phyloP scores from a whole-genome alignment of 1,140 invertebrate species.

The Calephelis nemesis region DNA sequence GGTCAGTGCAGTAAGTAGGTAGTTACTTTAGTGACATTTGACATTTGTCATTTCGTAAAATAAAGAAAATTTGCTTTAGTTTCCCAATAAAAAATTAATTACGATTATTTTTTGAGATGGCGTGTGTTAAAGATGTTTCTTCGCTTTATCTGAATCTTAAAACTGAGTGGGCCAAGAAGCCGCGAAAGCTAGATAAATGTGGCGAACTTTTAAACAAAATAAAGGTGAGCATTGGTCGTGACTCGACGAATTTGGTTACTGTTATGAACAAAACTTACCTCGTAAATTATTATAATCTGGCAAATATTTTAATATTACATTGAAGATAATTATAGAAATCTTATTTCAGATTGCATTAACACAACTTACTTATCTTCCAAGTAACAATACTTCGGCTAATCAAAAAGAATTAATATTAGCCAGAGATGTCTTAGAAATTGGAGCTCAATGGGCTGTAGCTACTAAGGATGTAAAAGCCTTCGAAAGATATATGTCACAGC shows the following conservation, averaged over 20 bases:
- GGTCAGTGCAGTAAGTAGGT: too few relatives aligned
- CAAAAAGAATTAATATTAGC: conserved; percentile 94
- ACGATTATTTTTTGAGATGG: conserved; percentile 62
- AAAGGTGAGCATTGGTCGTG: conserved; percentile 79
- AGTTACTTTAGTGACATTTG: too few relatives aligned
- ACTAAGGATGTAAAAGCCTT: conserved; percentile 95
- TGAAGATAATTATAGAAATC: conserved; percentile 15
- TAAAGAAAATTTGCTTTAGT: too few relatives aligned
- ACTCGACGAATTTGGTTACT: conserved; percentile 37
- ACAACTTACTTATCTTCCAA: conserved; percentile 92
- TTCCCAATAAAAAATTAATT: background rate
- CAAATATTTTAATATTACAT: background rate
- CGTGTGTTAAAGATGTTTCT: conserved; percentile 83
- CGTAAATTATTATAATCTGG: too few relatives aligned
- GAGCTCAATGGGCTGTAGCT: conserved; percentile 96
- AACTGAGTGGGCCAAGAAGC: conserved; percentile 85
- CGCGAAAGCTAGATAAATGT: conserved; percentile 85
- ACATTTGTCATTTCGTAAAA: too few relatives aligned
- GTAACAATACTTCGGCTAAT: conserved; percentile 86
- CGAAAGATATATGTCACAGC: conserved; percentile 96
- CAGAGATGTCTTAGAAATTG: conserved; percentile 96
- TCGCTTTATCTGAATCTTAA: conserved; percentile 86
- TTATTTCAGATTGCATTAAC: conserved; percentile 88
- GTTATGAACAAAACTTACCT: conserved; percentile 7
- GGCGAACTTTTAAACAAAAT: conserved; percentile 86